Evolutionary conservation across 92 coral and sea anemone genomes (phyloP), one percentile per base, ranked within the genome.

Genomic region (Pocillopora grandis): DNA sequence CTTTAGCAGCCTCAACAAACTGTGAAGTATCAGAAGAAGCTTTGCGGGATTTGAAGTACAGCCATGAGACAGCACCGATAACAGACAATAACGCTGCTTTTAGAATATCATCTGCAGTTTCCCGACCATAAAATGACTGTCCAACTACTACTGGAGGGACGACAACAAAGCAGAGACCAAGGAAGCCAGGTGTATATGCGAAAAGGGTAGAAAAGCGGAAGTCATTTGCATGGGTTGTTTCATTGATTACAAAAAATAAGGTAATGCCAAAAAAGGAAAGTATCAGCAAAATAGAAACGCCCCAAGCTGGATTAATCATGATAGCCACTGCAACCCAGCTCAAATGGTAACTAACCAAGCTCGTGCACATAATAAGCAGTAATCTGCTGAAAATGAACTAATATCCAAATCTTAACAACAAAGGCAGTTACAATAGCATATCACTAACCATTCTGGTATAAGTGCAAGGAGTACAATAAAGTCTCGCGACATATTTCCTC

Each of bases 241-340:
- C 31, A 12, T 16, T 12, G 21, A 77, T 12, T 42, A 60, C 20
- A n/a, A 31, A 77, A 62, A 78, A 19, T 48, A 14, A 42, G 16
- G 72, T 71, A 66, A 35, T 68, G 16, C 20, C 13, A 61, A 60
- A 21, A 61, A 76, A 1, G 27, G 56, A 76, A 48, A 60, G 9
- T 13, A 59, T 35, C 13, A 76, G 35, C 42, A 76, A 58, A 36
- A 79, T 72, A 64, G 83, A 64, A n/a, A 79, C 0, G 15, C 83
- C 73, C 83, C 83, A 66, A 6, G 42, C 7, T 23, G 83, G 73
- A 48, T 79, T 79, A 19, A 79, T 21, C 83, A 79, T 79, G 9
- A 79, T 79, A 16, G 74, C 83, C 10, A 79, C 42, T 9, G 66
- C 48, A 14, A 79, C 37, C 83, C 83, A 79, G 52, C 62, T 64